Conservation (phyloP, 2,797 vertebrate species). For the Lutjanus campechanus region DNA sequence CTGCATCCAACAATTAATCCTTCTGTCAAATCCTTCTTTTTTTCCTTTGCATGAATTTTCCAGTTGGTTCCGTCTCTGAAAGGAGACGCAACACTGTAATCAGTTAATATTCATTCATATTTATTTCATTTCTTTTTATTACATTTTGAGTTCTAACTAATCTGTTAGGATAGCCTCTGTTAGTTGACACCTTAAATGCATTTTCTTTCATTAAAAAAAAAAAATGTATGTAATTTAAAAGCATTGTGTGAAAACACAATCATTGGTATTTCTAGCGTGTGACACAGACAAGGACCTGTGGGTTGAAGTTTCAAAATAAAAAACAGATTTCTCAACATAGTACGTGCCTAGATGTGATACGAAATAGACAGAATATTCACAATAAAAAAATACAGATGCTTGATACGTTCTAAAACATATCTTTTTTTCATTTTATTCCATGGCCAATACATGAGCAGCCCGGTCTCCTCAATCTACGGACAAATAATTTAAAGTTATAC, state of each 20-base stretch:
- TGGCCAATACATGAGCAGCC: neutral
- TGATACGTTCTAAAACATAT: neutral
- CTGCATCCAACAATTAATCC: neutral
- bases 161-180: neutral
- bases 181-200: neutral
- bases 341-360: neutral
- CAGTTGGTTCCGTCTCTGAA: neutral
- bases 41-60: neutral
- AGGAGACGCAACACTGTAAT: neutral
- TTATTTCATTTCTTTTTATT: neutral
- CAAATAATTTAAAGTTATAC: too few species aligned
- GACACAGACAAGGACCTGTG: neutral
- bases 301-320: neutral
- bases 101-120: neutral
- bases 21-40: slow-evolving; percentile 8
- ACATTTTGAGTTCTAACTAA: neutral
- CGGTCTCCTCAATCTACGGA: too few species aligned
- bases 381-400: neutral
- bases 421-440: neutral
- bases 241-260: neutral
- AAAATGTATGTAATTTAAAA: neutral
- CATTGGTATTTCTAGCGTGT: neutral
- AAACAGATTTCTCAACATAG: neutral
- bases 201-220: neutral
- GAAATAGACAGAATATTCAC: neutral